Evolutionary conservation across 1,140 invertebrate species (phyloP).

Genomic region (Heliothis subflexa): DNA sequence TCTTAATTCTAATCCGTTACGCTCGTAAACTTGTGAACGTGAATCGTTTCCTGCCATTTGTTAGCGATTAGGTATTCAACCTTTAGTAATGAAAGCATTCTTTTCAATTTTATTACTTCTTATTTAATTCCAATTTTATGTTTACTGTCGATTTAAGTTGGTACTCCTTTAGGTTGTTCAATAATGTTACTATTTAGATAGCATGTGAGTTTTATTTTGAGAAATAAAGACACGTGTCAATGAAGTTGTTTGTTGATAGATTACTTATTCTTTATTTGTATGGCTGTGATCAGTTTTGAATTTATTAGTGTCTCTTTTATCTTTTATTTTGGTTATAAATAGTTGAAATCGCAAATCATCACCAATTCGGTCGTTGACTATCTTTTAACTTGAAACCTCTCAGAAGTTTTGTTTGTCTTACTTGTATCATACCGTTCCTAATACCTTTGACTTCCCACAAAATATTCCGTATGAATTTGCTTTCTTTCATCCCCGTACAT

Average conservation of each 20-base stretch:
- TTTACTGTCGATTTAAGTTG: not conserved
- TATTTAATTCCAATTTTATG: constrained; percentile 12
- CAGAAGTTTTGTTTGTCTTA: too few species aligned
- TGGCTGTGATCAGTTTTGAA: too few species aligned
- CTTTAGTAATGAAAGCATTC: constrained; percentile 39
- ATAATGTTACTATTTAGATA: not conserved
- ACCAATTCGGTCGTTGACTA: too few species aligned
- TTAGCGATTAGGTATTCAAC: constrained; percentile 31
- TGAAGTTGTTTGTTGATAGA: not conserved
- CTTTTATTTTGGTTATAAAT: too few species aligned
- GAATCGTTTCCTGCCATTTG: constrained; percentile 44
- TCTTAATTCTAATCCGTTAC: constrained; percentile 37
- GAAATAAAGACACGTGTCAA: not conserved
- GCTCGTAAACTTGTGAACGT: constrained; percentile 39
- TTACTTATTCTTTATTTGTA: not conserved
- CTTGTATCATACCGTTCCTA: too few species aligned
- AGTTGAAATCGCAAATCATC: too few species aligned
- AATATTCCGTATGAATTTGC: too few species aligned
- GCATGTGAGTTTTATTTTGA: not conserved
- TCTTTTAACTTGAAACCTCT: too few species aligned
- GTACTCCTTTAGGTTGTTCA: not conserved
- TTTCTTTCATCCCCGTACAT: too few species aligned
- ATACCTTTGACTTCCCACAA: too few species aligned
- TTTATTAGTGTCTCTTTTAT: too few species aligned
- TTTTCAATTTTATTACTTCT: constrained; percentile 33